These are phyloP conservation scores for Baronia brevicornis DNA, from an alignment of 2,888 invertebrate species.

Conservation along the genomic window DNA sequence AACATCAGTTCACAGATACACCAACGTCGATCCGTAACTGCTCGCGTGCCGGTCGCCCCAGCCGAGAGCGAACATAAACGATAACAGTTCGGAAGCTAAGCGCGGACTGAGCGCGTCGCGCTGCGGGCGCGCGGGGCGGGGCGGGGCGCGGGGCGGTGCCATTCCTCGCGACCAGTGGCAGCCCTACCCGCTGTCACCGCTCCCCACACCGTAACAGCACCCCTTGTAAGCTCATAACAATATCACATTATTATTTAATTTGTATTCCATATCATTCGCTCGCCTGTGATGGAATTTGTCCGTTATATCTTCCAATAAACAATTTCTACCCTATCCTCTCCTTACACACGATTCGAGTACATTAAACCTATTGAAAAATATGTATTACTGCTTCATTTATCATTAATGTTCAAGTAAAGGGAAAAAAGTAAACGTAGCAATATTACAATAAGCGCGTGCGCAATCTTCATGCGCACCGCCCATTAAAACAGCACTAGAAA, in stretches of 20 bases:
- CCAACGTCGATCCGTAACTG: too few species aligned
- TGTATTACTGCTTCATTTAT: too few species aligned
- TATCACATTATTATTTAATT: constrained; percentile 40
- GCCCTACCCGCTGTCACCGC: constrained; percentile 60
- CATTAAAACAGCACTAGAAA: constrained; percentile 46
- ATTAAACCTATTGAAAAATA: too few species aligned
- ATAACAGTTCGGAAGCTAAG: constrained; percentile 50
- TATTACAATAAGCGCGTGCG: constrained; percentile 32
- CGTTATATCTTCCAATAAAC: constrained; percentile 4
- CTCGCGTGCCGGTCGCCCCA: constrained; percentile 17
- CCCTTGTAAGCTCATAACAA: constrained; percentile 45
- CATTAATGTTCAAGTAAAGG: too few species aligned
- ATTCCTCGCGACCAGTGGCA: constrained; percentile 55
- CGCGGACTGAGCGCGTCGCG: constrained; percentile 61
- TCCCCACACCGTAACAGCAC: constrained; percentile 33
- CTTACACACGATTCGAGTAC: too few species aligned
- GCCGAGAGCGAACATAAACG: constrained; percentile 24
- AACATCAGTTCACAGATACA: too few species aligned
- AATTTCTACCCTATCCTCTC: too few species aligned
- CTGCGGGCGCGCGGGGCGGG: constrained; percentile 35
- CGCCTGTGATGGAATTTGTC: constrained; percentile 25
- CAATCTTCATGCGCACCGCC: constrained; percentile 49
- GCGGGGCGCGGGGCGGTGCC: constrained; percentile 29
- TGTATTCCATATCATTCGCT: constrained; percentile 33
- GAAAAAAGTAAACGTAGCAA: constrained; percentile 19